Percentiles rank a stretch among this genome's conserved stretches.
These are phyloP conservation scores for Dolichoris vasculosae DNA, from an alignment of 1,140 invertebrate species.

Conservation along the genomic window DNA sequence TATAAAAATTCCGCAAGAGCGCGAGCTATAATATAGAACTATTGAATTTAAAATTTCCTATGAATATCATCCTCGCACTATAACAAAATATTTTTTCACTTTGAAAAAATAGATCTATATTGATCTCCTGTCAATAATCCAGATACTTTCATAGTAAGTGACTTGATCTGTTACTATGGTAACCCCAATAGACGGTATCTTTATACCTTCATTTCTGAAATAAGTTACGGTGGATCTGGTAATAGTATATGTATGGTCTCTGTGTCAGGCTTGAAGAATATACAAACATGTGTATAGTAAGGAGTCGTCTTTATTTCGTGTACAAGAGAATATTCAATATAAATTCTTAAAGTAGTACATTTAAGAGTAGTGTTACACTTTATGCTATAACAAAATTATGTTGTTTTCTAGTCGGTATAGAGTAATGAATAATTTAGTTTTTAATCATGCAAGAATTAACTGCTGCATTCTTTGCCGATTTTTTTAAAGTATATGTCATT, in stretches of 20 bases:
- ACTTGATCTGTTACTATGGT: background rate
- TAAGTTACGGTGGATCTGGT: too few species aligned
- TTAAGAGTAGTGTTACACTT: too few species aligned
- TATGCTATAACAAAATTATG: too few species aligned
- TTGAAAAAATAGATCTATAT: slow-evolving; percentile 38
- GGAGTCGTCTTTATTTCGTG: too few species aligned
- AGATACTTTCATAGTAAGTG: slow-evolving; percentile 59
- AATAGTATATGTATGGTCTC: too few species aligned
- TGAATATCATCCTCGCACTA: background rate
- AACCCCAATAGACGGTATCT: background rate
- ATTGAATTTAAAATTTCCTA: background rate
- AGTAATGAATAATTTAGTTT: too few species aligned
- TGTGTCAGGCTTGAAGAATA: background rate
- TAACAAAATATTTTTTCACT: slow-evolving; percentile 6
- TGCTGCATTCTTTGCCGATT: too few species aligned
- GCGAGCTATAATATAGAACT: slow-evolving; percentile 8
- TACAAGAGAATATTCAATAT: too few species aligned
- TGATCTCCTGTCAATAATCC: slow-evolving; percentile 55
- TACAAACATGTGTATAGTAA: background rate
- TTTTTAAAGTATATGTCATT: too few species aligned
- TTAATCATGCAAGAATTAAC: too few species aligned
- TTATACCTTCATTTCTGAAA: background rate
- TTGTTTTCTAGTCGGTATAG: too few species aligned
- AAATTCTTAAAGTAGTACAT: too few species aligned
- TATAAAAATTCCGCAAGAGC: background rate